phyloP scores from a whole-genome alignment of 1,140 invertebrate species.

The Zophobas atratus region DNA sequence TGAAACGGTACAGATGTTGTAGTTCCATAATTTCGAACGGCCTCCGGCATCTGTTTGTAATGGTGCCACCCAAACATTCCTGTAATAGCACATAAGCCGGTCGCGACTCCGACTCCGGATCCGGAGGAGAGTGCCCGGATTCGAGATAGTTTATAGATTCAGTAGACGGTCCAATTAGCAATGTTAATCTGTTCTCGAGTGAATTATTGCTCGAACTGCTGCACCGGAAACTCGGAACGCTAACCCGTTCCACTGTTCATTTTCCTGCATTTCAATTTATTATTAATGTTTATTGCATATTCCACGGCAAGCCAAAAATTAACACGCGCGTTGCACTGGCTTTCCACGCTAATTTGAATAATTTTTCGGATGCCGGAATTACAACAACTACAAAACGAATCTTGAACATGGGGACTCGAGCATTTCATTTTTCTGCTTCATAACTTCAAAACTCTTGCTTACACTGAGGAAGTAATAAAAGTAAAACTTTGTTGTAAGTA shows the following conservation, averaged over 20 bases:
- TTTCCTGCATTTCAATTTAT: slow-evolving; percentile 10
- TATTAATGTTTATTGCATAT: slow-evolving; percentile 19
- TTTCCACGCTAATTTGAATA: too few species aligned
- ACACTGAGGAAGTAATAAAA: too few species aligned
- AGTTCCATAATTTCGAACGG: slow-evolving; percentile 22
- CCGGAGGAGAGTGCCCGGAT: slow-evolving; percentile 30
- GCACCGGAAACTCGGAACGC: slow-evolving; percentile 1
- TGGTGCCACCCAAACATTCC: slow-evolving; percentile 35
- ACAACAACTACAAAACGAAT: too few species aligned
- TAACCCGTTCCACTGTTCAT: background rate
- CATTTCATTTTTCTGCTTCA: too few species aligned
- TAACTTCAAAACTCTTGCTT: too few species aligned
- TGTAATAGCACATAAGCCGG: slow-evolving; percentile 12
- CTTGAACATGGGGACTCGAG: too few species aligned
- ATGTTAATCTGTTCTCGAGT: slow-evolving; percentile 32
- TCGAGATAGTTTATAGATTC: slow-evolving; percentile 42
- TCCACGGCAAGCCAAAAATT: background rate
- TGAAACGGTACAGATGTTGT: slow-evolving; percentile 22
- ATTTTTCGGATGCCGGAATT: too few species aligned
- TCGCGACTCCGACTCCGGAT: slow-evolving; percentile 21
- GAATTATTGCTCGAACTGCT: slow-evolving; percentile 30
- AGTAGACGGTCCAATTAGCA: slow-evolving; percentile 40
- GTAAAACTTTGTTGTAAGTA: too few species aligned
- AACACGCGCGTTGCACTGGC: background rate
- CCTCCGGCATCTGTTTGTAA: slow-evolving; percentile 35